Base-by-base conservation (phyloP, 2,888 invertebrate genomes). In the Tupiocoris notatus region DNA sequence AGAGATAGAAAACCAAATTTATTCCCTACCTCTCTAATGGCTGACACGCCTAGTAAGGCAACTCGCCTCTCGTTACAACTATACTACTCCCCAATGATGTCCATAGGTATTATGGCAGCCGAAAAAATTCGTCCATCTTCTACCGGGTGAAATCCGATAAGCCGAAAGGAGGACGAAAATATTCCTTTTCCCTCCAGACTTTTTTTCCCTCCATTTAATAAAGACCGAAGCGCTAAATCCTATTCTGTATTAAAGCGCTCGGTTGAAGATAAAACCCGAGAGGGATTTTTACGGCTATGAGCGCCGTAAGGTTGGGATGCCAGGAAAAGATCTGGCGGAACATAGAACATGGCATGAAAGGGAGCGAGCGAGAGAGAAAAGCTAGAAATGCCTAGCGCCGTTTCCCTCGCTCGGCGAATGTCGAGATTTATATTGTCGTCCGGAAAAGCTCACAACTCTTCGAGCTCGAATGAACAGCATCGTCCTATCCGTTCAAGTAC, bases 391-490 rank as follows among this genome's bases (percentile, higher is more conserved):
- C 23, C 22, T 22, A 22, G 21, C 22, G 12, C 39, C 39, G 39
- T 39, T 39, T 39, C 39, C 39, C 12, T 39, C 39, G 3, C 39
- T 12, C 39, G 39, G 12, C 39, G 39, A 39, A 63, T 63, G 63
- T n/a, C 22, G 63, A 63, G 63, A 63, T 63, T 63, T 63, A 63
- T 63, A 63, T 63, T 63, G 63, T 23, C 63, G 2, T 63, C 21
- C 23, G 22, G 63, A 63, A 23, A 39, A 3, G 63, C 63, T n/a
- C 63, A 63, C 63, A 63, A 63, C 63, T 63, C 39, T 63, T 21
- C 63, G 23, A n/a, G 63, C 63, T 63, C 63, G 2, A 23, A 16
- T 2, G 18, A 63, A 63, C 63, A 63, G 23, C 62, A 62, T 59
- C 59, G 59, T 59, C 59, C 59, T n/a, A 20, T 7, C n/a, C n/a